Percentiles rank a stretch among this genome's conserved stretches.
Evolutionary conservation across 2,888 invertebrate species (phyloP).

Genomic region (Amiota mariae): DNA sequence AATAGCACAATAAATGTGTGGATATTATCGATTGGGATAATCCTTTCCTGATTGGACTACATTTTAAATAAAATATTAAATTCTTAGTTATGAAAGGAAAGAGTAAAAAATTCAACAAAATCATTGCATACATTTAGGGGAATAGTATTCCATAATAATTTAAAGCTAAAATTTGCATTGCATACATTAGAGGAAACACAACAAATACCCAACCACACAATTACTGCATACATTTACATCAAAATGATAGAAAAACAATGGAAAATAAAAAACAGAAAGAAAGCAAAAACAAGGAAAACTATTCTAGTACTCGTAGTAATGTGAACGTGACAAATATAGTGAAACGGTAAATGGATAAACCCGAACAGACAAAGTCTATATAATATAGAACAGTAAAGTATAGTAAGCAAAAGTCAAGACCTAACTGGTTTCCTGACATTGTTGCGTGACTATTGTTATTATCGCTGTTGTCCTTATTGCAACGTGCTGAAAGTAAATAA

Average conservation of each 20-base stretch:
- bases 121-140: too few relatives aligned
- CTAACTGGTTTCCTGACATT: neutral
- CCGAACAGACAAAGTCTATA: constrained; percentile 26
- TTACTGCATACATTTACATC: neutral
- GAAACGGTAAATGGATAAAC: constrained; percentile 42
- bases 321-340: constrained; percentile 61
- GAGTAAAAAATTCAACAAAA: too few relatives aligned
- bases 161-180: neutral
- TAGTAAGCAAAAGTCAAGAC: neutral
- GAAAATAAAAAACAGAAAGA: constrained; percentile 41
- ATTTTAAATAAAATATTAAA: too few relatives aligned
- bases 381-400: neutral
- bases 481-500: constrained; percentile 19
- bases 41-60: too few relatives aligned
- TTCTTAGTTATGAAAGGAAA: too few relatives aligned
- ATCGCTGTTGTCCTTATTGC: constrained; percentile 34
- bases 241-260: constrained; percentile 35
- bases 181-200: neutral
- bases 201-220: too few relatives aligned
- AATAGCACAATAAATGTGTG: too few relatives aligned
- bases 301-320: constrained; percentile 52
- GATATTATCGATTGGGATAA: too few relatives aligned
- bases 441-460: neutral
- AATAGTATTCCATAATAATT: too few relatives aligned
- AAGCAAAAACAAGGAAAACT: constrained; percentile 39